These are phyloP conservation scores for Lutjanus argentimaculatus DNA, from an alignment of 2,797 vertebrate species.

Conservation along the genomic window DNA sequence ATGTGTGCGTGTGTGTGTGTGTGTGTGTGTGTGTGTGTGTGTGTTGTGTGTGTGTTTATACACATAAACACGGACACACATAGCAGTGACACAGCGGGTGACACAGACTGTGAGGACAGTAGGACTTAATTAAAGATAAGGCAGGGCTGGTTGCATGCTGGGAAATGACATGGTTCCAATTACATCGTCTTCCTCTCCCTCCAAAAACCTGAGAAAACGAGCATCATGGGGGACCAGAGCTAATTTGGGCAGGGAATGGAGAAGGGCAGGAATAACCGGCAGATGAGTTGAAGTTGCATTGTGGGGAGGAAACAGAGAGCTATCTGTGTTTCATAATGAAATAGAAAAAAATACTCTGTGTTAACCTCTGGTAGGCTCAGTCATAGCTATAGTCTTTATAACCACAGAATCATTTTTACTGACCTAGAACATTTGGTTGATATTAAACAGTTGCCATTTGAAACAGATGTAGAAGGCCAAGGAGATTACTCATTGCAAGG, in stretches of 20 bases:
- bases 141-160: conserved; percentile 71
- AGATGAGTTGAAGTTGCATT: conserved; percentile 53
- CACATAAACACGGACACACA: conserved; percentile 31
- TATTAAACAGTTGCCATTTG: conserved; percentile 62
- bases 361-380: conserved; percentile 4
- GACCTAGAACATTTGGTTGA: conserved; percentile 64
- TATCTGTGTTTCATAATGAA: conserved; percentile 36
- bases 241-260: conserved; percentile 67
- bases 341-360: conserved; percentile 5
- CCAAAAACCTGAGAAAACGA: conserved; percentile 61
- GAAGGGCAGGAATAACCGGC: conserved; percentile 47
- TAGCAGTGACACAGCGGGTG: conserved; percentile 58
- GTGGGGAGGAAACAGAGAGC: conserved; percentile 27
- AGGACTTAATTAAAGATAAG: conserved; percentile 84
- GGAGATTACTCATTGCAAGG: conserved; percentile 27
- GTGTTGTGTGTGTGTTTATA: no score
- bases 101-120: conserved; percentile 63
- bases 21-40: no score
- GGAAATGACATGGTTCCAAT: conserved; percentile 84
- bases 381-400: conserved; percentile 14
- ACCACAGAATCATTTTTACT: conserved; percentile 55
- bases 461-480: conserved; percentile 53
- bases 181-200: conserved; percentile 73
- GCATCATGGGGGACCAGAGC: conserved; percentile 35
- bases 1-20: no score